A percentile compares a stretch with the other conserved stretches of the same genome.
These are phyloP conservation scores for Platerodrilus igneus DNA, from an alignment of 2,888 invertebrate genomes.

Conservation along the genomic window DNA sequence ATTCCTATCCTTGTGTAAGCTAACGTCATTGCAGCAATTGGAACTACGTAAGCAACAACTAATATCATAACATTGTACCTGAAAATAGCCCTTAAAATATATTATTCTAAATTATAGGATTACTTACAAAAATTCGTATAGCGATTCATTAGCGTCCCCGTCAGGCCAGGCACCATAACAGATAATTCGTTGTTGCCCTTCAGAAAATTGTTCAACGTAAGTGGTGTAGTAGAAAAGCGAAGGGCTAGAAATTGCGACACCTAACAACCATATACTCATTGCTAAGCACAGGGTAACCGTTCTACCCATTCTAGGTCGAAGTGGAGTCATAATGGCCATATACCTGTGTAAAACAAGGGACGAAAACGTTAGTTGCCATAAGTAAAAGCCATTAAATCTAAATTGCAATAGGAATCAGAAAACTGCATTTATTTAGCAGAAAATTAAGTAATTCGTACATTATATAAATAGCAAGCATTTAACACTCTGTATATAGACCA, in stretches of 20 bases:
- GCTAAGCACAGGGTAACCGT: slow-evolving; percentile 79
- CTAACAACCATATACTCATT: slow-evolving; percentile 77
- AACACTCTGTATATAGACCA: too few species aligned
- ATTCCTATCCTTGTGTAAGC: slow-evolving; percentile 86
- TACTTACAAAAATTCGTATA: slow-evolving; percentile 73
- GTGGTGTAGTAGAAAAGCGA: slow-evolving; percentile 81
- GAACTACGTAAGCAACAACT: slow-evolving; percentile 87
- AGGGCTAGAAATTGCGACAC: slow-evolving; percentile 76
- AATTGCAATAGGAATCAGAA: too few species aligned
- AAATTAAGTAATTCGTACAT: too few species aligned
- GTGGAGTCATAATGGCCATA: slow-evolving; percentile 91
- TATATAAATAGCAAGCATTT: too few species aligned
- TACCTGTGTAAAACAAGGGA: slow-evolving; percentile 67
- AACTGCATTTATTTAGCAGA: too few species aligned
- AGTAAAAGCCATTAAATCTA: too few species aligned
- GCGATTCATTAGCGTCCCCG: slow-evolving; percentile 65
- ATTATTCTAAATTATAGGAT: too few species aligned
- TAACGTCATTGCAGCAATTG: slow-evolving; percentile 87
- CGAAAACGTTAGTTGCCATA: too few species aligned
- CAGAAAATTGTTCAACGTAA: slow-evolving; percentile 48
- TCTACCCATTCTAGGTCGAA: slow-evolving; percentile 83
- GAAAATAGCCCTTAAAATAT: slow-evolving; percentile 56
- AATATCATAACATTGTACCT: slow-evolving; percentile 90
- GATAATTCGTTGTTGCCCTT: slow-evolving; percentile 61
- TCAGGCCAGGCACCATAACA: slow-evolving; percentile 88